Conservation (phyloP, 2,113 vertebrate species). For the Larimichthys polyactis region DNA sequence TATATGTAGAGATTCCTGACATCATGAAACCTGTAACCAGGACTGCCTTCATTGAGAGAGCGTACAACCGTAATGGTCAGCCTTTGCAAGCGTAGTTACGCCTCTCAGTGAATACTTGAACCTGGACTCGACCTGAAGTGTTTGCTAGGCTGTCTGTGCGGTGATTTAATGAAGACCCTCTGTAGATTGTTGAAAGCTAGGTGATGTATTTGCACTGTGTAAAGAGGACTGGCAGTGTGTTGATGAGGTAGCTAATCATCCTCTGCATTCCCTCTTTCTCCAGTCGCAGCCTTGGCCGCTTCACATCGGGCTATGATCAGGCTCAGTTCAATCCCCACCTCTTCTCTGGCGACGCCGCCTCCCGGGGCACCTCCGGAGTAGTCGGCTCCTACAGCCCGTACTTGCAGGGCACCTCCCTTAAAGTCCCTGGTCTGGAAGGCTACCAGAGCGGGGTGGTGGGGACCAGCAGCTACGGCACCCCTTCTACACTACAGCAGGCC, state of each 20-base stretch:
- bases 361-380: conserved; percentile 70
- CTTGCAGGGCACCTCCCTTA: conserved; percentile 86
- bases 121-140: conserved; percentile 13
- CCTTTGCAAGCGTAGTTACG: not conserved
- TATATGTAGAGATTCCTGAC: conserved; percentile 18
- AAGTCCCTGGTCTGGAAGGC: conserved; percentile 86
- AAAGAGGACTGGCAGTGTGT: not conserved
- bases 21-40: conserved; percentile 26
- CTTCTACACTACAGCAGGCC: conserved; percentile 96
- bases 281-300: conserved; percentile 90
- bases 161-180: conserved; percentile 17
- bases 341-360: conserved; percentile 81
- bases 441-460: conserved; percentile 86
- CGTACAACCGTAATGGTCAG: not conserved
- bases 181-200: conserved; percentile 24
- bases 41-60: conserved; percentile 62
- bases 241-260: conserved; percentile 11
- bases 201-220: not conserved
- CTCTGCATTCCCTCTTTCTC: conserved; percentile 26
- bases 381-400: conserved; percentile 84
- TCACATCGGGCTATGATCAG: conserved; percentile 92
- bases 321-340: conserved; percentile 92
- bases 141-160: conserved; percentile 41
- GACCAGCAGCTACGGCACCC: conserved; percentile 74
- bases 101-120: conserved; percentile 65